Evolutionary conservation across 1,140 invertebrate genomes (phyloP), one percentile per base, ranked within the genome.

Genomic region (Euglossa dilemma): DNA sequence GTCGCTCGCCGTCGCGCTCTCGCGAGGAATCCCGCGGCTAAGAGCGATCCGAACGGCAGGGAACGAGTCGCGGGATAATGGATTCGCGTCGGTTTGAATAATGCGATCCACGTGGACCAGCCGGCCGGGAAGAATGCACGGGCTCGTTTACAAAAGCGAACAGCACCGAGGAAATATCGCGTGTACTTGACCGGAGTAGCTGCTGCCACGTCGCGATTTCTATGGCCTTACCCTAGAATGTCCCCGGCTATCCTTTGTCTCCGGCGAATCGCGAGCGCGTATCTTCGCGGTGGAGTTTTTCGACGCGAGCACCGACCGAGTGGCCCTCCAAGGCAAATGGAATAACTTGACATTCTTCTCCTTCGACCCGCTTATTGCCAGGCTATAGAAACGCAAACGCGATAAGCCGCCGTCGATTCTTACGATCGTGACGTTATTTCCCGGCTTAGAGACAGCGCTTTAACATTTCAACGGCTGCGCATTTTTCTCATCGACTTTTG

Each of bases 31-130:
- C 20, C 54, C 16, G 50, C 25, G 18, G 54, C 25, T 72, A 14
- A 56, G 23, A 18, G 72, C 43, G 14, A 25, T 45, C 56, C 1
- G 14, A 12, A 12, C 6, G 25, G 20, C n/a, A 9, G 14, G 25
- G 16, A 64, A 64, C n/a, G 18, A 74, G 56, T 11, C 57, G 25
- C 47, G 16, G 25, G 45, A 64, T 64, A 76, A 76, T 76, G 59
- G 59, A 76, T 43, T 76, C 74, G 25, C 74, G 2, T 64, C 20
- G 11, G 45, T 43, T 76, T 52, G 74, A 76, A 64, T 64, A 64
- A 76, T 52, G 74, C 25, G 43, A 74, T 43, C n/a, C 57, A n/a
- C 57, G 52, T 20, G 47, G 47, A 72, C 23, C 36, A 45, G 18
- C 23, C 9, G 43, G 4, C 11, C 12, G 14, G 6, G 18, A 75